Evolutionary conservation across 2,113 vertebrate genomes (phyloP).

Genomic region (Azemiops feae): DNA sequence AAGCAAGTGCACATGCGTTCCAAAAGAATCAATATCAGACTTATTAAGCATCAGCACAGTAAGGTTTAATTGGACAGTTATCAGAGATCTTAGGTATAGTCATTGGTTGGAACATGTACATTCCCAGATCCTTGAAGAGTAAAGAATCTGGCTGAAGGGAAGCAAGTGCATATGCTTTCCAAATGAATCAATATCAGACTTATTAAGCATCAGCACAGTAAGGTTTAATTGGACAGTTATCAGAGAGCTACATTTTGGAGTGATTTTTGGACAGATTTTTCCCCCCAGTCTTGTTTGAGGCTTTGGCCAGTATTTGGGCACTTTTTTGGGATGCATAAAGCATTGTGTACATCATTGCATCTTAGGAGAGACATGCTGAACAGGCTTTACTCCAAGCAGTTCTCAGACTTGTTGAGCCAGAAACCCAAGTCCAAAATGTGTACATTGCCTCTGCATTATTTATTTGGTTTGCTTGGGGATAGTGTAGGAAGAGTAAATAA

Average conservation of each 20-base stretch:
- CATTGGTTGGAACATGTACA: neutral
- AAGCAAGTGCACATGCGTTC: too few relatives aligned
- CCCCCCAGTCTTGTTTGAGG: neutral
- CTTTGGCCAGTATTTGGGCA: neutral
- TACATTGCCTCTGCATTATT: neutral
- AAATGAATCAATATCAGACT: neutral
- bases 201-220: too few relatives aligned
- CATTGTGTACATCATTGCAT: neutral
- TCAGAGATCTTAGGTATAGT: neutral
- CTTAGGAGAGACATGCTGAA: neutral
- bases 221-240: neutral
- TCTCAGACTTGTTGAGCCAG: neutral
- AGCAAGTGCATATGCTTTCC: neutral
- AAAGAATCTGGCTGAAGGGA: neutral
- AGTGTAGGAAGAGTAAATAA: neutral
- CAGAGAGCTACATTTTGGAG: neutral
- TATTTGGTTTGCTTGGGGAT: neutral
- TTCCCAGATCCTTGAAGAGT: neutral
- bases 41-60: too few relatives aligned
- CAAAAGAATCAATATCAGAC: too few relatives aligned
- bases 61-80: too few relatives aligned
- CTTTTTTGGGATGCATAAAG: neutral
- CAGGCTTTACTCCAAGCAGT: neutral
- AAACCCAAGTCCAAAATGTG: neutral
- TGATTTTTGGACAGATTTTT: neutral